Conservation (phyloP, 1,140 invertebrate species). For the Paraescarpia echinospica region DNA sequence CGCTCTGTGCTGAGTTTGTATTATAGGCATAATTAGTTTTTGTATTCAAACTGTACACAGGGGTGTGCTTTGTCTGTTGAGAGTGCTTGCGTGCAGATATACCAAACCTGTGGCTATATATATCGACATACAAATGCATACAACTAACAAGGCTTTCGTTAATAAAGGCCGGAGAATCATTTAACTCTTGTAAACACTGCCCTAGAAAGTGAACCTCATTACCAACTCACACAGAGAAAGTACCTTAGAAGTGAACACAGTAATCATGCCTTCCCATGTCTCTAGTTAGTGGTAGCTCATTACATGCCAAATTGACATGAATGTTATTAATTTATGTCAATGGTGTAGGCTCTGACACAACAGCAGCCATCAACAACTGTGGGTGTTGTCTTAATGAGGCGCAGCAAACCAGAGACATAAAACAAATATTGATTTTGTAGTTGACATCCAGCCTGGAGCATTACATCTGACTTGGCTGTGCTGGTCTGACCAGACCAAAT, state of each 20-base stretch:
- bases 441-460: not conserved
- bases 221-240: not conserved
- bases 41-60: not conserved
- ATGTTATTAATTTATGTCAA: not conserved
- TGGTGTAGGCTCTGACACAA: not conserved
- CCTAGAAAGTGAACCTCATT: not conserved
- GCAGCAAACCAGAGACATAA: not conserved
- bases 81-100: not conserved
- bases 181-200: not conserved
- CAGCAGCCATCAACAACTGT: not conserved
- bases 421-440: slow-evolving; percentile 1
- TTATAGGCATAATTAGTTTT: not conserved
- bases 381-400: not conserved
- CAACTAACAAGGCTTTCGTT: too few species aligned
- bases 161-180: not conserved
- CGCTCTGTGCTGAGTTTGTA: not conserved
- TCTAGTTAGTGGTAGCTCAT: not conserved
- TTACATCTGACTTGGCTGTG: too few species aligned
- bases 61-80: not conserved
- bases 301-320: not conserved
- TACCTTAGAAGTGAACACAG: not conserved
- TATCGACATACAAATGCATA: not conserved
- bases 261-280: not conserved
- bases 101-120: not conserved
- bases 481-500: too few species aligned